phyloP scores from a whole-genome alignment of 2,113 vertebrate species.

The Mus pahari region DNA sequence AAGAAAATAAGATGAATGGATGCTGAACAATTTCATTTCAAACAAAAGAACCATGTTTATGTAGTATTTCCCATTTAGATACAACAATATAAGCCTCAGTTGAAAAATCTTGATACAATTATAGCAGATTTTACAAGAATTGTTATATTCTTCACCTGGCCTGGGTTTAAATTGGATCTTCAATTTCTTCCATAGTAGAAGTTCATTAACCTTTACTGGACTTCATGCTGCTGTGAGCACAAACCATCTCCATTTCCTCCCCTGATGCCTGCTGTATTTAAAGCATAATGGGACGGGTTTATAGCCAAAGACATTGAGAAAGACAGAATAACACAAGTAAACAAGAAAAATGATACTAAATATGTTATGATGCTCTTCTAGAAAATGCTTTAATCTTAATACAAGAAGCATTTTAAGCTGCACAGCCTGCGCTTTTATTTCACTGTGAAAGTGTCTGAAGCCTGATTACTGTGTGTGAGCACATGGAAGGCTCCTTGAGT shows the following conservation, averaged over 20 bases:
- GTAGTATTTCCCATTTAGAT: slow-evolving; percentile 49
- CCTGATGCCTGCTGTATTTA: slow-evolving; percentile 80
- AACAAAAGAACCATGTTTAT: slow-evolving; percentile 34
- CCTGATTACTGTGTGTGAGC: neutral
- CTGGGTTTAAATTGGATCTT: slow-evolving; percentile 68
- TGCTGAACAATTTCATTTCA: slow-evolving; percentile 67
- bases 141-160: slow-evolving; percentile 72
- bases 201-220: slow-evolving; percentile 79
- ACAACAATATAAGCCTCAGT: slow-evolving; percentile 74
- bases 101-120: slow-evolving; percentile 74
- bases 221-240: slow-evolving; percentile 76
- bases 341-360: slow-evolving; percentile 65
- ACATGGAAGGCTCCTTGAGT: neutral
- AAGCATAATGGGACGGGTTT: slow-evolving; percentile 80
- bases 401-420: slow-evolving; percentile 60
- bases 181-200: slow-evolving; percentile 78
- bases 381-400: slow-evolving; percentile 70
- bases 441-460: slow-evolving; percentile 13
- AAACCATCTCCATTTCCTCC: slow-evolving; percentile 55
- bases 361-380: slow-evolving; percentile 9
- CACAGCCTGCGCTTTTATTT: slow-evolving; percentile 30
- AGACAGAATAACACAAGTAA: slow-evolving; percentile 38
- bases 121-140: slow-evolving; percentile 62
- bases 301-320: slow-evolving; percentile 64
- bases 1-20: slow-evolving; percentile 72